Conservation (phyloP, 2,888 invertebrate species). For the Napeogenes inachia region DNA sequence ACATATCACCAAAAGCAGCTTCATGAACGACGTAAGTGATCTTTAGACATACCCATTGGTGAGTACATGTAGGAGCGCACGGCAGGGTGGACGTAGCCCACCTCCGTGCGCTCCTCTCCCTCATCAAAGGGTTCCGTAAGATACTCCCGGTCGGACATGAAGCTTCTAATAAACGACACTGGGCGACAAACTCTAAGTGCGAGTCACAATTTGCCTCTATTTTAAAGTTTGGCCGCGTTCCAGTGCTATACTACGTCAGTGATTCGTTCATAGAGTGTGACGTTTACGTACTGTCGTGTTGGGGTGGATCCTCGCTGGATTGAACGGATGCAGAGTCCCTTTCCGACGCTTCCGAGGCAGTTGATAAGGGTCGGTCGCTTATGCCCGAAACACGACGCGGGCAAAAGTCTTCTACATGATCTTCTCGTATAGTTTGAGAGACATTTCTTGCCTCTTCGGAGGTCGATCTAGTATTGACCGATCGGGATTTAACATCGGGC, state of each 20-base stretch:
- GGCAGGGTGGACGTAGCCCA: constrained; percentile 67
- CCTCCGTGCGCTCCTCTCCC: constrained; percentile 65
- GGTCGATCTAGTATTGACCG: constrained; percentile 53
- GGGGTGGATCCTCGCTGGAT: constrained; percentile 74
- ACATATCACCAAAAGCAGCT: constrained; percentile 43
- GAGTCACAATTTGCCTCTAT: constrained; percentile 72
- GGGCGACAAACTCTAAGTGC: constrained; percentile 68
- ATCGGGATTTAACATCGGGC: constrained; percentile 54
- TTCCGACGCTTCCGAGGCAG: constrained; percentile 70
- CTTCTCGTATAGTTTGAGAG: constrained; percentile 45
- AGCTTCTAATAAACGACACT: constrained; percentile 70
- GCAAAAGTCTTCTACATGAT: constrained; percentile 45
- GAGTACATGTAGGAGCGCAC: constrained; percentile 77
- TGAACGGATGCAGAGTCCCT: constrained; percentile 71
- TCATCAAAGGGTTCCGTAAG: constrained; percentile 70
- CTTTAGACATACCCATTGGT: constrained; percentile 68
- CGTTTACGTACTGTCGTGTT: constrained; percentile 69
- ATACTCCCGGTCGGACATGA: constrained; percentile 75
- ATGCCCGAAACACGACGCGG: constrained; percentile 58
- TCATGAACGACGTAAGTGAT: constrained; percentile 43
- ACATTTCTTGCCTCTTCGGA: constrained; percentile 49
- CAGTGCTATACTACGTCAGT: constrained; percentile 70
- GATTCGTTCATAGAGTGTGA: constrained; percentile 60
- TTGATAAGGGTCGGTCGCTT: constrained; percentile 69
- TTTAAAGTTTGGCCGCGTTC: constrained; percentile 72